Evolutionary conservation across 2,888 invertebrate species (phyloP), one percentile per base, ranked within the genome.

Genomic region (Heteropelma amictum): DNA sequence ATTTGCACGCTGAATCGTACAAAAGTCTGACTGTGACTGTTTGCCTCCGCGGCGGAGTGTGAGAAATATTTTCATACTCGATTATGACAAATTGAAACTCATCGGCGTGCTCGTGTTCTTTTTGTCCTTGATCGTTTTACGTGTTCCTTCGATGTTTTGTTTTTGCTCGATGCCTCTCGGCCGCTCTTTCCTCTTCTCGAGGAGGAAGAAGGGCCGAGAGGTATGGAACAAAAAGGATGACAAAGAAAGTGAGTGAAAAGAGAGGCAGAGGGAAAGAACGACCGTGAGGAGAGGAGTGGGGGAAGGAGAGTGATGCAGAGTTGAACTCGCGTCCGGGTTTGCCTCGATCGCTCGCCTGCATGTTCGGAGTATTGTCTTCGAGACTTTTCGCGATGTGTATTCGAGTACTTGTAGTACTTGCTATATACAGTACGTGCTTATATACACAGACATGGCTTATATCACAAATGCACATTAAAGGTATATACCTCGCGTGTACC

Each of bases 281-380:
- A n/a, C 14, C 4, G 51, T 10, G 51, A 30, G 28, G 17, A 28
- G 14, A 42, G 42, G 19, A 53, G 14, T 12, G 42, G 23, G 26
- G 14, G 35, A 38, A 30, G 42, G 30, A 33, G 67, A 54, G 21
- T n/a, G 23, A 38, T 51, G 21, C 33, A 47, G 56, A 17, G 38
- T 58, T 69, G 63, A 64, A 73, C 63, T 73, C 68, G 73, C 68
- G 63, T 73, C 73, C 73, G 73, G 73, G 73, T 73, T 68, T 73
- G 73, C 51, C 51, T 35, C 30, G 54, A 67, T 63, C 45, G 60
- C 61, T 38, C 42, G 40, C 63, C 56, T 63, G 68, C 42, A 73
- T 63, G 56, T 68, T 51, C 42, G 63, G 42, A 45, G 67, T 73
- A 73, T 73, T 73, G 73, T 73, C 73, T 73, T 63, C 60, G 35